Base-by-base conservation (phyloP, 2,888 invertebrate species). In the Cheilosia vulpina region DNA sequence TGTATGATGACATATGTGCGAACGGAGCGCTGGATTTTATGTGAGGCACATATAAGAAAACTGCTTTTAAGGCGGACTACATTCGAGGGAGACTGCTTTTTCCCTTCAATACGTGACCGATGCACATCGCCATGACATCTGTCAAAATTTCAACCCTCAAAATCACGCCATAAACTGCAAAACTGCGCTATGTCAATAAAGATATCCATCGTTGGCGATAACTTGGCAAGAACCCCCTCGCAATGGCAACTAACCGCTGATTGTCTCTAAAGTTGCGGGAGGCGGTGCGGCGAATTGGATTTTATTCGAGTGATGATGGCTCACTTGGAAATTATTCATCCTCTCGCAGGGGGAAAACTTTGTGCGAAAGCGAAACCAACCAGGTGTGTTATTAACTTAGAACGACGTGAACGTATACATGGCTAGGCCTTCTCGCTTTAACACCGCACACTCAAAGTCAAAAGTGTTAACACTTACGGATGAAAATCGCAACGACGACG, bases 341-440 rank as follows among this genome's bases (percentile, higher is more conserved):
- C 45, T 47, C 13, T 19, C 31, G 2, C 9, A 1, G 0, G 41
- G 38, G 15, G 19, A 41, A 58, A 58, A 15, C 41, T 60, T 60
- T 41, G 5, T 41, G 41, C 7, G 41, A 41, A 58, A 21, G n/a
- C 43, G n/a, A 43, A 60, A 27, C 43, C 60, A 60, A 43, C 24
- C 43, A 43, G 60, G 60, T 60, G 60, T 60, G 60, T 41, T 43
- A 43, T 60, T 60, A 60, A 60, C 43, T 43, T 60, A 27, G 41
- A 13, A 41, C 41, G 24, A 60, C 43, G 43, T 60, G 60, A 43
- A 43, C 43, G n/a, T 15, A 24, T 60, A 41, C 7, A 41, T 43
- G 1, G 27, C 5, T 60, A 60, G 60, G 24, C 60, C 5, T 7
- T 24, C n/a, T 60, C 60, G 2, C 11, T 60, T 60, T 43, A 43